Evolutionary conservation across 1,140 invertebrate species (phyloP).

Genomic region (Drosophila jambulina): DNA sequence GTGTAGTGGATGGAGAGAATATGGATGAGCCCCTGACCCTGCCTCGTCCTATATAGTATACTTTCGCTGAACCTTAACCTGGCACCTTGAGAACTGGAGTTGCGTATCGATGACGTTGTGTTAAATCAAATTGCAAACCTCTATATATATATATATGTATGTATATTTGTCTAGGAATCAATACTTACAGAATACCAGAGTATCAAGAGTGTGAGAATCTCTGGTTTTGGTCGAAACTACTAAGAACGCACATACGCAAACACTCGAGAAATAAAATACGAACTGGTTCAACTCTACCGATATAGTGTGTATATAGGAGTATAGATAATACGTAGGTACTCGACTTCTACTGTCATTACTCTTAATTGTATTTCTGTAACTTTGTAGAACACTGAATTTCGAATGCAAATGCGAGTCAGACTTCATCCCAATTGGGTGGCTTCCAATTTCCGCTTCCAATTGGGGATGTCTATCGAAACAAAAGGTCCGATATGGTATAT

Average conservation of each 20-base stretch:
- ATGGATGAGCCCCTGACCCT: slow-evolving; percentile 2
- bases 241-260: slow-evolving; percentile 49
- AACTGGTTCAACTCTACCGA: slow-evolving; percentile 52
- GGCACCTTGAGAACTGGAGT: neutral
- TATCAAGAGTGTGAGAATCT: slow-evolving; percentile 16
- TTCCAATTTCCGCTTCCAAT: slow-evolving; percentile 18
- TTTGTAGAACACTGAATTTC: slow-evolving; percentile 15
- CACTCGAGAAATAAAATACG: slow-evolving; percentile 36
- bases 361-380: neutral
- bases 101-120: slow-evolving; percentile 25
- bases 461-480: neutral
- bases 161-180: slow-evolving; percentile 31
- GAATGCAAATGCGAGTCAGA: slow-evolving; percentile 11
- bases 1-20: neutral
- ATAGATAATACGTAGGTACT: slow-evolving; percentile 22
- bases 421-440: slow-evolving; percentile 17
- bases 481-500: neutral
- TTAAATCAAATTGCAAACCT: slow-evolving; percentile 36
- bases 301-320: slow-evolving; percentile 22
- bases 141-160: slow-evolving; percentile 15
- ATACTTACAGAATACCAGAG: slow-evolving; percentile 26
- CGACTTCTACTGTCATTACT: slow-evolving; percentile 45
- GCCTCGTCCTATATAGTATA: neutral
- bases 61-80: slow-evolving; percentile 1
- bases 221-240: slow-evolving; percentile 27